Conservation (phyloP, 2,797 vertebrate species). For the Bradypodion ventrale region DNA sequence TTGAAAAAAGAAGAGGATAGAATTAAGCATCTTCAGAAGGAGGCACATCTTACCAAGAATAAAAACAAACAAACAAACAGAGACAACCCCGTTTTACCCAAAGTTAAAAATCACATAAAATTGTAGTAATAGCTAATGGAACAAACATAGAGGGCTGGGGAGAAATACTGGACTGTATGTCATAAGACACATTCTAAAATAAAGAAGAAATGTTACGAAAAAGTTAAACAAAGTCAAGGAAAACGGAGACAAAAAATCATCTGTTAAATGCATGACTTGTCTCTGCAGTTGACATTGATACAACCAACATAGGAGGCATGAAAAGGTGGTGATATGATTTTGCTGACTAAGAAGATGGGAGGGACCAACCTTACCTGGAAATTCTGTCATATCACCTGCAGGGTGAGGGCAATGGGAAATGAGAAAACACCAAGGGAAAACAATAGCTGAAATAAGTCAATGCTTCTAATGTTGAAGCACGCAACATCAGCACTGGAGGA, state of each 20-base stretch:
- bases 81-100: conserved; percentile 31
- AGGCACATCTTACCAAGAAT: conserved; percentile 15
- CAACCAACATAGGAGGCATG: conserved; percentile 66
- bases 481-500: conserved; percentile 73
- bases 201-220: conserved; percentile 46
- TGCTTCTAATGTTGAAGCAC: conserved; percentile 70
- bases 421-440: conserved; percentile 86
- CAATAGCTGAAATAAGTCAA: conserved; percentile 80
- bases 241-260: conserved; percentile 59
- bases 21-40: neutral
- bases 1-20: conserved; percentile 5
- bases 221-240: conserved; percentile 27
- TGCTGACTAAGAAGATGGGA: conserved; percentile 60
- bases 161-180: conserved; percentile 32
- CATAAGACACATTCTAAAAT: conserved; percentile 53
- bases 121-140: conserved; percentile 36
- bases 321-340: conserved; percentile 44
- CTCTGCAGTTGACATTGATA: conserved; percentile 69
- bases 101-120: conserved; percentile 34
- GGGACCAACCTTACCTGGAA: conserved; percentile 86
- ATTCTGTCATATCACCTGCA: conserved; percentile 88
- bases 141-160: conserved; percentile 4
- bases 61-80: conserved; percentile 53
- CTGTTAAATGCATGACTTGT: conserved; percentile 62
- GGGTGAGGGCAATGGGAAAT: conserved; percentile 85